Conservation (phyloP, 2,888 invertebrate species). For the Zygothrica quintamaculata region DNA sequence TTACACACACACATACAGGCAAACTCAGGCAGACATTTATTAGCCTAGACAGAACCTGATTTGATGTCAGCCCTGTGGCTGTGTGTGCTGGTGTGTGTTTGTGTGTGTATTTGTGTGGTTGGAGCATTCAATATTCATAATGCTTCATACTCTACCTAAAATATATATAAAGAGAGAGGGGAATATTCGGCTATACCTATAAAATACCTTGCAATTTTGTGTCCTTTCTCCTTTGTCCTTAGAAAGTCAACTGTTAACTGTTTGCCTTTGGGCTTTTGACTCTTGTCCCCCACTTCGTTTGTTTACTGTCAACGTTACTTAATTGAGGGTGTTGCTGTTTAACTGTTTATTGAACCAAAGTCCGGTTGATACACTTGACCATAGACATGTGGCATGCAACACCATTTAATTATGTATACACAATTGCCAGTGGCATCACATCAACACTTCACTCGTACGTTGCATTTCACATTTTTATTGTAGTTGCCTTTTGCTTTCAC, state of each 20-base stretch:
- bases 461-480: constrained; percentile 9
- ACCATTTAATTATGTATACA: constrained; percentile 63
- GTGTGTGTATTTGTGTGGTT: too few relatives aligned
- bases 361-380: constrained; percentile 2
- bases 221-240: constrained; percentile 16
- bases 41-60: constrained; percentile 63
- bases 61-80: constrained; percentile 38
- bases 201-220: constrained; percentile 46
- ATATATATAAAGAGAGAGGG: constrained; percentile 12
- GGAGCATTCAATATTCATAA: constrained; percentile 72
- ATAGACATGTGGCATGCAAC: constrained; percentile 32
- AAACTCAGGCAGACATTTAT: constrained; percentile 53
- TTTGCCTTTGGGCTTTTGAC: constrained; percentile 41
- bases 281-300: constrained; percentile 46
- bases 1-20: constrained; percentile 51
- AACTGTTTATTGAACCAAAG: constrained; percentile 51
- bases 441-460: constrained; percentile 3
- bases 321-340: constrained; percentile 67
- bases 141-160: constrained; percentile 59
- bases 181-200: constrained; percentile 11
- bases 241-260: constrained; percentile 49
- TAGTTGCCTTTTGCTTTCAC: constrained; percentile 34
- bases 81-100: too few relatives aligned
- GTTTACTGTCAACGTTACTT: constrained; percentile 52
- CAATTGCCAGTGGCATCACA: constrained; percentile 9